A percentile compares a stretch with the other conserved stretches of the same genome.
phyloP scores from a whole-genome alignment of 2,888 invertebrate genomes.

The Leistus spinibarbis region DNA sequence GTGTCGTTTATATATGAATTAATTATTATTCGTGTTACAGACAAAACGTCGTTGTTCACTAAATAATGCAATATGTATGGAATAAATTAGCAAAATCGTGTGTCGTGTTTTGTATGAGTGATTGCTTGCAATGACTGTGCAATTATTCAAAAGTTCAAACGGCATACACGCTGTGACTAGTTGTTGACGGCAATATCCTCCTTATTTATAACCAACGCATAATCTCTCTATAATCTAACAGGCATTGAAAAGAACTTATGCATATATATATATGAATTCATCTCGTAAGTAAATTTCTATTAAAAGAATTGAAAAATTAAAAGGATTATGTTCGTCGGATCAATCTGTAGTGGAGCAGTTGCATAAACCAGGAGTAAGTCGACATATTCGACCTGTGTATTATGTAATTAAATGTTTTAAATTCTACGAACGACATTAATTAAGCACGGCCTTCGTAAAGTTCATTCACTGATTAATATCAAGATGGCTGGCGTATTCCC shows the following conservation, averaged over 20 bases:
- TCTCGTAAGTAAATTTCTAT: too few relatives aligned
- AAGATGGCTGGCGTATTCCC: slow-evolving; percentile 27
- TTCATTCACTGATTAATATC: slow-evolving; percentile 36
- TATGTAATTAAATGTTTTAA: slow-evolving; percentile 30
- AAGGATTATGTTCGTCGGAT: too few relatives aligned
- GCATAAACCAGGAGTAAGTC: too few relatives aligned
- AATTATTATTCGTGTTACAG: too few relatives aligned
- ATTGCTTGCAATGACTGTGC: background rate
- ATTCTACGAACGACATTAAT: slow-evolving; percentile 28
- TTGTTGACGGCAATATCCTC: background rate
- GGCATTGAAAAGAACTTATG: background rate
- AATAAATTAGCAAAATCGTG: background rate
- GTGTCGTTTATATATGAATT: too few relatives aligned
- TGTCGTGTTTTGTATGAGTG: background rate
- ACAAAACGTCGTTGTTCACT: background rate
- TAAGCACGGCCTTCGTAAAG: slow-evolving; percentile 27
- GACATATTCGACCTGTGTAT: too few relatives aligned
- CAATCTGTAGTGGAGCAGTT: too few relatives aligned
- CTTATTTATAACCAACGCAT: background rate
- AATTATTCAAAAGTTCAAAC: background rate
- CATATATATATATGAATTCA: background rate
- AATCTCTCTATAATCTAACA: background rate
- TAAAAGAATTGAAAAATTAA: too few relatives aligned
- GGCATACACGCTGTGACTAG: background rate
- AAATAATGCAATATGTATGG: background rate